Evolutionary conservation across 2,888 invertebrate species (phyloP).

Genomic region (Trachelus tabidus): DNA sequence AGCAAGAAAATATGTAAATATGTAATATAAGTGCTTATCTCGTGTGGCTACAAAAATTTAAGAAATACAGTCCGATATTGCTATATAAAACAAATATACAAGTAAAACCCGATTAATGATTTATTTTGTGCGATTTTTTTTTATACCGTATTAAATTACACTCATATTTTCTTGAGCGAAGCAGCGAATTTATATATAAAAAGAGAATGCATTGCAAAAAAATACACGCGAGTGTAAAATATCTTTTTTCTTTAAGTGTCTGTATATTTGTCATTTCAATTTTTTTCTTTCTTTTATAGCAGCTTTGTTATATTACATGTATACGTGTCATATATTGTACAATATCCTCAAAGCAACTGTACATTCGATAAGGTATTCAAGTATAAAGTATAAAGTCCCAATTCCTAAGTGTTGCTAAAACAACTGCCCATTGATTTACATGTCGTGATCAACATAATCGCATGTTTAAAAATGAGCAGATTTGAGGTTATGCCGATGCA

Average conservation of each 20-base stretch:
- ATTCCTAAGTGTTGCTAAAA: conserved; percentile 36
- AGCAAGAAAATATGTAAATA: conserved; percentile 26
- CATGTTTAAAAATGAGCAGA: no score
- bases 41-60: no score
- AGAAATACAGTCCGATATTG: no score
- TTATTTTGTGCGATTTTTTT: no score
- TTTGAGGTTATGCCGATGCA: no score
- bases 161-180: no score
- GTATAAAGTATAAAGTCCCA: conserved; percentile 44
- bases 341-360: conserved; percentile 55
- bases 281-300: conserved; percentile 18
- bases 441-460: conserved; percentile 11
- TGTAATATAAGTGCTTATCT: conserved; percentile 18
- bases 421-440: conserved; percentile 26
- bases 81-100: no score
- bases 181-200: no score
- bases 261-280: conserved; percentile 40
- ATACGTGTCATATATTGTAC: conserved; percentile 62
- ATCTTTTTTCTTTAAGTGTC: background rate
- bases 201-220: no score
- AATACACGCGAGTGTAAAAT: background rate
- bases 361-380: conserved; percentile 45
- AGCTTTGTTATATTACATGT: conserved; percentile 58
- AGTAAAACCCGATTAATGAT: no score
- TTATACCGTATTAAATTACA: no score